Conservation (phyloP, 2,113 vertebrate species). For the Hemiscyllium ocellatum region DNA sequence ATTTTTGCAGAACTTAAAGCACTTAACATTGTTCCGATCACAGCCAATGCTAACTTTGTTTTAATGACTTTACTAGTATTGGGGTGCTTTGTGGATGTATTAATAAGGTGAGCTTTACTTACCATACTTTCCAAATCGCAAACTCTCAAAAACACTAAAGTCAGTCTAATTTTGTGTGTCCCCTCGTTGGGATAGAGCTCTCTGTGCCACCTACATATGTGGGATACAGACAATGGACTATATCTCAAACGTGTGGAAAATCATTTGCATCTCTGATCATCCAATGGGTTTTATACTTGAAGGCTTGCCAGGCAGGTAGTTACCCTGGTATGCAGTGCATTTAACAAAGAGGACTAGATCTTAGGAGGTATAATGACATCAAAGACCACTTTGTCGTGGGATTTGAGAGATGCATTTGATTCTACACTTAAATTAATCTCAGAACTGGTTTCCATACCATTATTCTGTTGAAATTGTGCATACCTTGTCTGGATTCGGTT, state of each 20-base stretch:
- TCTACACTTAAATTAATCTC: not conserved
- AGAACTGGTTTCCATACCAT: not conserved
- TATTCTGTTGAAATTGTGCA: not conserved
- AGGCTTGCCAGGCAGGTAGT: not conserved
- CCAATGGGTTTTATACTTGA: not conserved
- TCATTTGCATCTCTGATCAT: not conserved
- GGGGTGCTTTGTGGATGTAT: not conserved
- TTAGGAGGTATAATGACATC: not conserved
- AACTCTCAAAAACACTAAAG: not conserved
- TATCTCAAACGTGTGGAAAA: not conserved
- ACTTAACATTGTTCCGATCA: not conserved
- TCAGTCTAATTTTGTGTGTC: not conserved
- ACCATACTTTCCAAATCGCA: not conserved
- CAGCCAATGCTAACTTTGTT: not conserved
- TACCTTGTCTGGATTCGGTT: not conserved
- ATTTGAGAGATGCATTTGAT: not conserved
- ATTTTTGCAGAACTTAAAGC: not conserved
- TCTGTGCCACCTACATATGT: not conserved
- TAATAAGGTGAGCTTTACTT: not conserved
- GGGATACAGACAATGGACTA: not conserved
- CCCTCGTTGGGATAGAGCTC: not conserved
- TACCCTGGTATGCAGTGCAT: not conserved
- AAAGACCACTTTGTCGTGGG: constrained; percentile 2
- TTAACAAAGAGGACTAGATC: not conserved
- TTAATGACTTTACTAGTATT: not conserved